phyloP scores from a whole-genome alignment of 2,888 invertebrate species.

The Cheilosia vulpina region DNA sequence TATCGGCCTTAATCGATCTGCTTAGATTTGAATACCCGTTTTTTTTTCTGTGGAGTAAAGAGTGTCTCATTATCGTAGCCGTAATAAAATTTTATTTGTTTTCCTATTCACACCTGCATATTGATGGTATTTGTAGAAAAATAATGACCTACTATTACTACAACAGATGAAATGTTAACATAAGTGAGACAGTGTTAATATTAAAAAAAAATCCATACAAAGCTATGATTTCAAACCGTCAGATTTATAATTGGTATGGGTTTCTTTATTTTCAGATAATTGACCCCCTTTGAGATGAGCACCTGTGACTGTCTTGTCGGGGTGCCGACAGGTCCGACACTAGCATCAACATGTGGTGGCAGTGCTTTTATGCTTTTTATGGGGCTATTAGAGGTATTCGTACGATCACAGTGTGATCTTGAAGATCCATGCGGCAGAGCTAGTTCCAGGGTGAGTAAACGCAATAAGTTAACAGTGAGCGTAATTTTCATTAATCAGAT shows the following conservation, averaged over 20 bases:
- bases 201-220: background rate
- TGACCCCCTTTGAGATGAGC: conserved; percentile 77
- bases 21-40: too few relatives aligned
- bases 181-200: background rate
- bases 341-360: conserved; percentile 93
- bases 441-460: conserved; percentile 83
- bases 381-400: conserved; percentile 93
- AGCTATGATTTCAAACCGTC: background rate
- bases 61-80: too few relatives aligned
- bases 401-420: conserved; percentile 93
- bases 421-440: conserved; percentile 94
- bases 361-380: conserved; percentile 94
- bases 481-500: background rate
- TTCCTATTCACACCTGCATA: too few relatives aligned
- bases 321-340: conserved; percentile 91
- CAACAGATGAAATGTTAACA: too few relatives aligned
- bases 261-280: conserved; percentile 6
- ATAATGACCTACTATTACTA: too few relatives aligned
- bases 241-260: background rate
- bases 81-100: too few relatives aligned
- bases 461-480: conserved; percentile 1
- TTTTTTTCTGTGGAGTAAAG: too few relatives aligned
- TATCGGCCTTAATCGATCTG: too few relatives aligned
- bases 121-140: too few relatives aligned
- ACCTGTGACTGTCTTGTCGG: conserved; percentile 92